Evolutionary conservation across 2,113 vertebrate genomes (phyloP), one percentile per base, ranked within the genome.

Genomic region (Corythornis vintsioides): DNA sequence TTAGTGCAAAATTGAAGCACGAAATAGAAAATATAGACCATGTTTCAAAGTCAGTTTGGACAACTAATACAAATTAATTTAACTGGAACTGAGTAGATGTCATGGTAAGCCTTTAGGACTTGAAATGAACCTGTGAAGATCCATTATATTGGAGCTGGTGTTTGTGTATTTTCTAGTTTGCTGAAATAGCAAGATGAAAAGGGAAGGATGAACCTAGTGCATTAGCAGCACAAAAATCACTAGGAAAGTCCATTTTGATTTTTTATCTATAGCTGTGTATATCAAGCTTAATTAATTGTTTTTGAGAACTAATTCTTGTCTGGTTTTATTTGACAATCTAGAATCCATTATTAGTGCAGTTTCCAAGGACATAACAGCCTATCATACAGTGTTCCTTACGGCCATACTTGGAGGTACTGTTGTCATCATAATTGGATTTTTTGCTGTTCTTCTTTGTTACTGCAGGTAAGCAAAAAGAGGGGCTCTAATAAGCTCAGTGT

Each of bases 381-480:
- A 99, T 96, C 98, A 99, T 95, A 98, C 98, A 3, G 97, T 98
- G 96, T 98, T 99, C 95, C 97, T 99, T 67, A 97, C 98, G 11
- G 99, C 98, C 92, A 98, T 99, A 86, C 96, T 99, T 95, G 99
- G 98, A 96, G 99, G 98, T 73, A 99, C 98, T 25, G 92, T 99
- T 48, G 94, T 98, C 70, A 97, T 99, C n/a, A 97, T 98, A 67
- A 81, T 99, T 59, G 99, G 98, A 70, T 98, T 98, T 94, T 98
- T 99, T 75, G 97, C 98, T 88, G 94, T 99, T 90, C 97, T 99
- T 65, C 97, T 99, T 89, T 99, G 99, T 97, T 98, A 98, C 87
- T 99, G 99, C 97, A 98, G 98, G 99, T 99, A 97, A 98, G 98
- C 90, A 38, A 76, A 94, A 66, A 47, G 18, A 74, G 26, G 47